Evolutionary conservation across 2,113 vertebrate genomes (phyloP).

Genomic region (Panthera tigris): DNA sequence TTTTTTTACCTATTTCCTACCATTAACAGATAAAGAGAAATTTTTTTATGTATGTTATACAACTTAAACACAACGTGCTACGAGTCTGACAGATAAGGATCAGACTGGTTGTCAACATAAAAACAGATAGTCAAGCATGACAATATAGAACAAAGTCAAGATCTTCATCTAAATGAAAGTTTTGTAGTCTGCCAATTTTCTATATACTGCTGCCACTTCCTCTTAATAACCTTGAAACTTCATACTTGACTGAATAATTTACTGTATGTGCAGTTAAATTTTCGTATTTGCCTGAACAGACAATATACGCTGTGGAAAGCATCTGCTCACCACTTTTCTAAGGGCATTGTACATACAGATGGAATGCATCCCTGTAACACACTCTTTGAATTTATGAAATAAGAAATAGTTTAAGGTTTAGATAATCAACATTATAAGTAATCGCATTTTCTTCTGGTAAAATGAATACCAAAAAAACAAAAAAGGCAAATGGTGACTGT

Average conservation of each 20-base stretch:
- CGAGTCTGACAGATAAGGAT: neutral
- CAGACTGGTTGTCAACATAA: neutral
- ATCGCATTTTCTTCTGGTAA: neutral
- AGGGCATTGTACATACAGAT: neutral
- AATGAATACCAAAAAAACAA: neutral
- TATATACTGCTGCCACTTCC: neutral
- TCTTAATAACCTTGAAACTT: neutral
- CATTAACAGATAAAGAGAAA: neutral
- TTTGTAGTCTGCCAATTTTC: neutral
- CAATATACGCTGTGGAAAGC: neutral
- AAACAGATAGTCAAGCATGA: neutral
- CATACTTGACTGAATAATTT: conserved; percentile 17
- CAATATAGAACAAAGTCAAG: neutral
- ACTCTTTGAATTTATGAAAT: neutral
- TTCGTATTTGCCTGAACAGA: neutral
- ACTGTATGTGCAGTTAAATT: neutral
- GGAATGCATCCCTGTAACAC: neutral
- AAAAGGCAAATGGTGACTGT: neutral
- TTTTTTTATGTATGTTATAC: neutral
- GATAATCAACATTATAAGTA: neutral
- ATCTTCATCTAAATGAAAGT: neutral
- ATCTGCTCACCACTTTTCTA: neutral
- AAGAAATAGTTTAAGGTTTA: neutral
- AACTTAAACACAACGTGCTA: neutral
- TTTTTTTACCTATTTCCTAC: neutral